Evolutionary conservation across 2,797 vertebrate species (phyloP), one percentile per base, ranked within the genome.

Genomic region (Sebastes flavidus): DNA sequence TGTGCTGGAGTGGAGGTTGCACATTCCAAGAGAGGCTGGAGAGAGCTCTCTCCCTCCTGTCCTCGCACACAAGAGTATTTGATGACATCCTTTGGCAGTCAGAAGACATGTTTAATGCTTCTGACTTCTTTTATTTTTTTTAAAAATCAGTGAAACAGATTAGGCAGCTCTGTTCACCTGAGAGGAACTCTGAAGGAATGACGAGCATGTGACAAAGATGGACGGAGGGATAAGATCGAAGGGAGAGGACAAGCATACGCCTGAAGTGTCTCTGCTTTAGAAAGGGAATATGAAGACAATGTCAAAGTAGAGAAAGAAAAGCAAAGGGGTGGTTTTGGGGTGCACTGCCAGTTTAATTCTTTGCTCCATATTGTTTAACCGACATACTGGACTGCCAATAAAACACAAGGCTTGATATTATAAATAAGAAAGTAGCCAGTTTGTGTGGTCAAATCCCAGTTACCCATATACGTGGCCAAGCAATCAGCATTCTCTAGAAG

Each of bases 161-260:
- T 55, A 84, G 24, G 29, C 36, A 58, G 66, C 69, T 72, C 32
- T 49, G 66, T 59, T 86, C 80, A 89, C 86, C 78, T 78, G 55
- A 87, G 65, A 77, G 46, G 49, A 86, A 36, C 78, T 60, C 29
- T 29, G 29, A 18, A 59, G 65, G 80, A 89, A 90, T 85, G 78
- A 75, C 8, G 22, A 61, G 83, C 88, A 90, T 89, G 78, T 77
- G 82, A 82, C 61, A 85, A 59, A 72, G 82, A 90, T 77, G 73
- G 66, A 82, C 6, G 29, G 11, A 49, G 8, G 13, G 58, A 80
- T 70, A 60, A 46, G 62, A 70, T 11, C 7, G 9, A 77, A 58
- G 27, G 61, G 13, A 77, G 12, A 62, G 2, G 46, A 63, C 58
- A 36, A 75, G 67, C 29, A 36, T 4, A 29, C 16, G 58, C 29